Conservation (phyloP, 2,797 vertebrate genomes). For the Vultur gryphus region DNA sequence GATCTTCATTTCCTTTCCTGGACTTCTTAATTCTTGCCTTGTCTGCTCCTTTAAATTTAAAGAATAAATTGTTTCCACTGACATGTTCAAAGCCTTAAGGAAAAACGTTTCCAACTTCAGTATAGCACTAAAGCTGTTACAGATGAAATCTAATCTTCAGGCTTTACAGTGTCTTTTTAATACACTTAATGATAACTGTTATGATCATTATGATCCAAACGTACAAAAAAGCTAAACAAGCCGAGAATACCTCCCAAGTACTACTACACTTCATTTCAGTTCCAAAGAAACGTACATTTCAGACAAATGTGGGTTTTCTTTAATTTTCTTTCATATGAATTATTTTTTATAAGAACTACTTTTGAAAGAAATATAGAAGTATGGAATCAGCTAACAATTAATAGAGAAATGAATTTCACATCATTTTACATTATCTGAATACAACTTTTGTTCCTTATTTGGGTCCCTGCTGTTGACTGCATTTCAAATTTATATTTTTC, state of each 20-base stretch:
- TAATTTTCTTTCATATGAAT: background rate
- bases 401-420: background rate
- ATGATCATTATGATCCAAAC: background rate
- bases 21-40: background rate
- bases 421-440: background rate
- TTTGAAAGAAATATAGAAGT: background rate
- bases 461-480: background rate
- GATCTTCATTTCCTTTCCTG: background rate
- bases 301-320: rapidly evolving
- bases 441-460: background rate
- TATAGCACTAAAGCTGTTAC: background rate
- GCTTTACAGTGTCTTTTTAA: background rate
- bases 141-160: background rate
- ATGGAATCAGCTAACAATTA: background rate
- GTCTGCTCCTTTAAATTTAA: background rate
- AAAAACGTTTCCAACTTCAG: background rate
- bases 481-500: background rate
- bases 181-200: background rate
- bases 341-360: background rate
- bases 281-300: background rate
- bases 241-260: background rate
- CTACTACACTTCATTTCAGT: background rate
- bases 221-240: background rate
- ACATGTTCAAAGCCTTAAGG: background rate
- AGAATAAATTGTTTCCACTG: conserved; percentile 4